Evolutionary conservation across 2,797 vertebrate genomes (phyloP).

Genomic region (Neosilurus mollespiculum): DNA sequence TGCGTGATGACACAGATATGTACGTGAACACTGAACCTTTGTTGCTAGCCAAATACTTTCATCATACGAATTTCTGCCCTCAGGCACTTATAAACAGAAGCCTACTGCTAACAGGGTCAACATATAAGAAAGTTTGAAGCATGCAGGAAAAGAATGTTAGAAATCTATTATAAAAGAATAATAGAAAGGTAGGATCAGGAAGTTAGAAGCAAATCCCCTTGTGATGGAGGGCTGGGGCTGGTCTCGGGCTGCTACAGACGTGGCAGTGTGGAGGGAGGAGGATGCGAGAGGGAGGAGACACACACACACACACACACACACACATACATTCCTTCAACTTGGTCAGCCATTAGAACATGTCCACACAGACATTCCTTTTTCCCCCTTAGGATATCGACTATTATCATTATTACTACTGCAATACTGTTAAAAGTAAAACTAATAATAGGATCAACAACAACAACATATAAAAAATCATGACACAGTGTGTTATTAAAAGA

Average conservation of each 20-base stretch:
- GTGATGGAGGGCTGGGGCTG: slow-evolving; percentile 18
- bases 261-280: slow-evolving; percentile 41
- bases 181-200: neutral
- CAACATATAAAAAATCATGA: neutral
- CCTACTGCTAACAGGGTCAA: neutral
- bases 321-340: slow-evolving; percentile 25
- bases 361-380: neutral
- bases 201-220: slow-evolving; percentile 9
- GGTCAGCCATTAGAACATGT: slow-evolving; percentile 9
- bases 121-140: neutral
- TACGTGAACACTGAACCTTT: slow-evolving; percentile 24
- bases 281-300: slow-evolving; percentile 12
- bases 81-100: neutral
- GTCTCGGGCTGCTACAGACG: slow-evolving; percentile 35
- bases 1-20: slow-evolving; percentile 1
- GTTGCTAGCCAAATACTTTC: neutral
- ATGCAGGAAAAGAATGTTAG: neutral
- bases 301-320: slow-evolving; percentile 17
- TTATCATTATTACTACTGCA: neutral
- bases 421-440: neutral
- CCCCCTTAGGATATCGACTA: no score
- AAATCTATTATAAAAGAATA: neutral
- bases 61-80: neutral
- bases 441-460: neutral
- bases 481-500: neutral